Evolutionary conservation across 2,113 vertebrate genomes (phyloP).

Genomic region (Alectura lathami): DNA sequence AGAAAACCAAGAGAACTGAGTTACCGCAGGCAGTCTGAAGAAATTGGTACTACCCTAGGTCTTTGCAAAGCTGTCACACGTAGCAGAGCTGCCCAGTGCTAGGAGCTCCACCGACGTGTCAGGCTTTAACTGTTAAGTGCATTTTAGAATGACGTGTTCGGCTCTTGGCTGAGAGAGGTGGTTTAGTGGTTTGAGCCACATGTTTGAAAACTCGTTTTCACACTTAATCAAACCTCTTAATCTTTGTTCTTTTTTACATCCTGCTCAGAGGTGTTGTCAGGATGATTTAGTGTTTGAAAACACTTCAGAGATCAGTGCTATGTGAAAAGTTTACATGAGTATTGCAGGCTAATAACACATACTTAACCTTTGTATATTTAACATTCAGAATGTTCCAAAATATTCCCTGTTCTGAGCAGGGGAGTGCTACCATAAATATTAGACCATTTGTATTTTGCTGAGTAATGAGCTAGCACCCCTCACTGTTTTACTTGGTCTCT

Average conservation of each 20-base stretch:
- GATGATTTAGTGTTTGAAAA: conserved; percentile 33
- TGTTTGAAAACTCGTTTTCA: conserved; percentile 32
- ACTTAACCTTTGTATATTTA: conserved; percentile 1
- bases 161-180: neutral
- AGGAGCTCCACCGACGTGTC: fast-evolving
- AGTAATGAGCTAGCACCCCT: neutral
- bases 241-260: neutral
- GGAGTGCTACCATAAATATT: neutral
- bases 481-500: neutral
- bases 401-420: neutral
- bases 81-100: neutral
- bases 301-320: neutral
- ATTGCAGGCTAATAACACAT: neutral
- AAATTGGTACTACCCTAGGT: neutral
- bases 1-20: neutral
- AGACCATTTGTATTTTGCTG: neutral
- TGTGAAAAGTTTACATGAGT: neutral
- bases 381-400: neutral
- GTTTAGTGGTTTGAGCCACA: neutral
- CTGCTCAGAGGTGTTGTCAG: conserved; percentile 24
- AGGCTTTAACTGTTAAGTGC: neutral
- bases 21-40: neutral
- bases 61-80: neutral
- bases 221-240: conserved; percentile 46
- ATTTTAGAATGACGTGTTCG: neutral